Evolutionary conservation across 2,888 invertebrate species (phyloP).

Genomic region (Lumbricus terrestris): DNA sequence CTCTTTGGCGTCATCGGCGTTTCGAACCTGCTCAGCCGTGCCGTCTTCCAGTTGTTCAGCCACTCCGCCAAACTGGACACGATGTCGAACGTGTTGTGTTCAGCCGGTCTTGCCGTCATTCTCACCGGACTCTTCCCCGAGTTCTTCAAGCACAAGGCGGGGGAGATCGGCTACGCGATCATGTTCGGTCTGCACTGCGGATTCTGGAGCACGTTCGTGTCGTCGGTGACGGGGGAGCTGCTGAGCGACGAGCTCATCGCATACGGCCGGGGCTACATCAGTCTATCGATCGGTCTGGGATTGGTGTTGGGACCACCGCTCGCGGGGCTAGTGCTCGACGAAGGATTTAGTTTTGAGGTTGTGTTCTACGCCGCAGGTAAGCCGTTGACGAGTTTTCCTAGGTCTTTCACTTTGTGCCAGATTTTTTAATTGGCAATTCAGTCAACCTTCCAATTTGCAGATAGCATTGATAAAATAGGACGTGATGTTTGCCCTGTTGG

Average conservation of each 20-base stretch:
- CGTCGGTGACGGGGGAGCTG: slow-evolving; percentile 41
- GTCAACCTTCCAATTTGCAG: too few species aligned
- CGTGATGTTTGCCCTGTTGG: too few species aligned
- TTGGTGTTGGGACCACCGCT: slow-evolving; percentile 50
- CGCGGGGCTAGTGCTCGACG: slow-evolving; percentile 42
- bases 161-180: slow-evolving; percentile 53
- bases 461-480: too few species aligned
- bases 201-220: slow-evolving; percentile 56
- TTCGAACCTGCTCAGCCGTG: slow-evolving; percentile 48
- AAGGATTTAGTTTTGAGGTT: slow-evolving; percentile 22
- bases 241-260: slow-evolving; percentile 45
- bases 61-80: slow-evolving; percentile 53
- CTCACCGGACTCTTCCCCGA: slow-evolving; percentile 52
- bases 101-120: slow-evolving; percentile 50
- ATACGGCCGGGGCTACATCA: slow-evolving; percentile 52
- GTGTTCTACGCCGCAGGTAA: slow-evolving; percentile 32
- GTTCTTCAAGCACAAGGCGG: slow-evolving; percentile 50
- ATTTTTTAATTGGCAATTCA: background rate
- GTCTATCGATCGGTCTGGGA: slow-evolving; percentile 53
- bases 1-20: slow-evolving; percentile 51
- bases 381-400: background rate
- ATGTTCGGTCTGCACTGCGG: slow-evolving; percentile 55
- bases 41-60: slow-evolving; percentile 54
- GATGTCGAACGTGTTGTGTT: slow-evolving; percentile 49
- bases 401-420: background rate